Evolutionary conservation across 2,113 vertebrate species (phyloP), one percentile per base, ranked within the genome.

Genomic region (Empidonax traillii): DNA sequence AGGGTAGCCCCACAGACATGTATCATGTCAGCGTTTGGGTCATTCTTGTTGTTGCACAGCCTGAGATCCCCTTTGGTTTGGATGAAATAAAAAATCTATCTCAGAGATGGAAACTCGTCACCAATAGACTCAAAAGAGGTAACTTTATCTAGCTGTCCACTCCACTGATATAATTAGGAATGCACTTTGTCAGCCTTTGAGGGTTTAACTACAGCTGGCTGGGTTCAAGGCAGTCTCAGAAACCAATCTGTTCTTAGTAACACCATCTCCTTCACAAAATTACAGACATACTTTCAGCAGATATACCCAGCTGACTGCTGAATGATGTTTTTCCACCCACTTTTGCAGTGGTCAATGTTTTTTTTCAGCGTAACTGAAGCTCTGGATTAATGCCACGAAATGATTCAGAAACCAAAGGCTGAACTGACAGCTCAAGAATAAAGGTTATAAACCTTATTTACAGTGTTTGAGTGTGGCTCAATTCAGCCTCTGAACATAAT

Each of bases 161-260:
- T 96, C 92, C 82, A 55, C 71, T 76, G 94, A 94, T 86, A 95
- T 67, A 96, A 94, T 80, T 46, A 93, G 79, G 67, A 95, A 97
- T 96, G 79, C 78, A 89, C 95, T 96, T 85, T 90, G 90, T 85
- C 89, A 96, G 94, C 91, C 93, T 93, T 72, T 85, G 46, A 24
- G 63, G 88, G 52, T 93, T 97, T 96, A 97, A 93, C 51, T 95
- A 85, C 85, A 97, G 97, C 95, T 94, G 96, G 90, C 69, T 94
- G 85, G 56, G 75, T 89, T 59, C 73, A 89, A 95, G 90, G 66
- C 66, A 84, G 95, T 19, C 88, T 96, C 89, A 86, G 91, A 94
- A 97, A 91, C 55, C 67, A 89, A 85, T 92, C 96, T 79, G 86
- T 94, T 96, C 88, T 95, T 96, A 95, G 96, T 80, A 96, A 97